A percentile compares a stretch with the other conserved stretches of the same genome.
These are phyloP conservation scores for Labia minor DNA, from an alignment of 2,888 invertebrate species.

Conservation along the genomic window DNA sequence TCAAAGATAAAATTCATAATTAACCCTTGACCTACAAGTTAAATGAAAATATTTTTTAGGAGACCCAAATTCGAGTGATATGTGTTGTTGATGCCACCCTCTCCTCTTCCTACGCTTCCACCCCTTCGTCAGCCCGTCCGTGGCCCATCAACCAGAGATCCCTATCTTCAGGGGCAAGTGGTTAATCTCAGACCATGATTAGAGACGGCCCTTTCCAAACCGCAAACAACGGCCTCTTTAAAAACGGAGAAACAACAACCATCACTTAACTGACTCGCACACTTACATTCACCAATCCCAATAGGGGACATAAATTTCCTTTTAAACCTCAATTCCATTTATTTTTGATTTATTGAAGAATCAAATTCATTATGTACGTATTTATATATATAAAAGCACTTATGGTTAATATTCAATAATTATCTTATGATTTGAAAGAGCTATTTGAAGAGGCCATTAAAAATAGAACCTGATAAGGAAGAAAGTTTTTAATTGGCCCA, in stretches of 20 bases:
- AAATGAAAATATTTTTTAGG: background rate
- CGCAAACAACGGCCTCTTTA: constrained; percentile 13
- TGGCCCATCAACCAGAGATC: background rate
- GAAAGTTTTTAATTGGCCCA: too few species aligned
- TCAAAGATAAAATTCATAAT: too few species aligned
- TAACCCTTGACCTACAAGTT: too few species aligned
- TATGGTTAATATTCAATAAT: background rate
- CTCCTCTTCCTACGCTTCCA: too few species aligned
- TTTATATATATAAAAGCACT: background rate
- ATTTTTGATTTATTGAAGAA: constrained; percentile 4
- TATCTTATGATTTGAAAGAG: background rate
- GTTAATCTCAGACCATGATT: constrained; percentile 7
- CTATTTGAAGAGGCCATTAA: background rate
- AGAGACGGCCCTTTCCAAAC: background rate
- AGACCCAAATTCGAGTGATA: background rate
- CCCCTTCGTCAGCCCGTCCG: too few species aligned
- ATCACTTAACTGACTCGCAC: background rate
- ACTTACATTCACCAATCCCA: background rate
- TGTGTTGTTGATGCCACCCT: background rate
- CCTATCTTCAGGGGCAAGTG: constrained; percentile 1
- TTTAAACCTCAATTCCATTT: constrained; percentile 13
- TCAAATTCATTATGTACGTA: background rate
- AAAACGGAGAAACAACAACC: constrained; percentile 13
- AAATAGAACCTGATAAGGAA: too few species aligned
- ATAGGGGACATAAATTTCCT: constrained; percentile 4